phyloP scores from a whole-genome alignment of 2,113 vertebrate species.

The Nettapus auritus region DNA sequence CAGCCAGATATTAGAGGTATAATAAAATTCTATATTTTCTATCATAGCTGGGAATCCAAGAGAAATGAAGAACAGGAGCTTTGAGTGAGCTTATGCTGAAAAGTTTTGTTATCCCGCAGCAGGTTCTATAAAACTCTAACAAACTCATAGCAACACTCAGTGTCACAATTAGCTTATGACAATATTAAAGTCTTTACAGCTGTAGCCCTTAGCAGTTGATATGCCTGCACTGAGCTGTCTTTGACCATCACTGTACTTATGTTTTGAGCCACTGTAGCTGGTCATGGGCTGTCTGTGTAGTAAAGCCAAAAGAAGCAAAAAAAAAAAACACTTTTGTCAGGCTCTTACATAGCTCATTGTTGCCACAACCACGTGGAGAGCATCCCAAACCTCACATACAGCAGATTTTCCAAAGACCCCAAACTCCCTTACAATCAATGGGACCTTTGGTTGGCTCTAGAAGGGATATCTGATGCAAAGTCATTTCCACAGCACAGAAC shows the following conservation, averaged over 20 bases:
- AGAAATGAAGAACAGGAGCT: background rate
- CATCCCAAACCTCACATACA: background rate
- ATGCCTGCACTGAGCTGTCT: background rate
- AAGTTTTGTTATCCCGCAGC: background rate
- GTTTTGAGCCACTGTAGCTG: background rate
- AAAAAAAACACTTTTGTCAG: background rate
- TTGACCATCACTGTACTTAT: background rate
- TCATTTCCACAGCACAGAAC: background rate
- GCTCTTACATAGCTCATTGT: background rate
- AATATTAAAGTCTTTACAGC: background rate
- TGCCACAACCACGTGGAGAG: background rate
- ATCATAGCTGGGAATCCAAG: background rate
- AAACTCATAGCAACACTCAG: background rate
- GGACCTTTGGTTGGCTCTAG: background rate
- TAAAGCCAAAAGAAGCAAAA: background rate
- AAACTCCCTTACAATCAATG: fast-evolving
- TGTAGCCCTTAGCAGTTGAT: background rate
- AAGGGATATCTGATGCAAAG: fast-evolving
- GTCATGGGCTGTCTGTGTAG: background rate
- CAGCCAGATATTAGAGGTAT: fast-evolving
- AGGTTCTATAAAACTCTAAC: background rate
- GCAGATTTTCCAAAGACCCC: fast-evolving
- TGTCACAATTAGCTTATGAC: background rate
- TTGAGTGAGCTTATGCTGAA: background rate
- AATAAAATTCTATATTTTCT: background rate